A percentile compares a stretch with the other conserved stretches of the same genome.
Conservation (phyloP, 2,113 vertebrate species). For the Morphnarchus princeps region DNA sequence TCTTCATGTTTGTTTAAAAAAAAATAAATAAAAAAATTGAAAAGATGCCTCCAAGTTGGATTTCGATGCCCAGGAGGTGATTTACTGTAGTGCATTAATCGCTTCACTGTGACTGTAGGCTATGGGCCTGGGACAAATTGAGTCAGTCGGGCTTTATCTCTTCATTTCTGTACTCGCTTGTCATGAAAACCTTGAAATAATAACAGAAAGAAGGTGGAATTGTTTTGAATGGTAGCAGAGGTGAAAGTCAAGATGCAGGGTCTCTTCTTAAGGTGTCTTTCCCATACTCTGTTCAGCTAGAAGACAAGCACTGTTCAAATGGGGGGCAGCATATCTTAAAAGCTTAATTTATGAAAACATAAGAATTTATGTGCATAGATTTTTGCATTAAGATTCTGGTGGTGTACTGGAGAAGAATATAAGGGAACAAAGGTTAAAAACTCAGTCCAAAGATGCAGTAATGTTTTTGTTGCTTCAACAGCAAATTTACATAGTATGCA, state of each 20-base stretch:
- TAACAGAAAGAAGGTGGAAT: not conserved
- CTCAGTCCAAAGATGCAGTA: not conserved
- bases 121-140: slow-evolving; percentile 26
- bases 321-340: not conserved
- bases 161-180: slow-evolving; percentile 11
- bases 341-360: not conserved
- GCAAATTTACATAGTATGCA: not conserved
- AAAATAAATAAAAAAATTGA: not conserved
- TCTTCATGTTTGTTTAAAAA: not conserved
- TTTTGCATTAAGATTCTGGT: not conserved
- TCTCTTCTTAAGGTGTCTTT: not conserved
- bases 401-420: not conserved
- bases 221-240: not conserved
- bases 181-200: slow-evolving; percentile 13
- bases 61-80: not conserved
- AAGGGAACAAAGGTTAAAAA: not conserved
- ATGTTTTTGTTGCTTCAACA: not conserved
- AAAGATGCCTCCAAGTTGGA: not conserved
- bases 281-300: not conserved
- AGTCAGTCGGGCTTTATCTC: slow-evolving; percentile 10
- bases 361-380: not conserved
- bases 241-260: not conserved
- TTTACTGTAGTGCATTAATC: slow-evolving; percentile 27
- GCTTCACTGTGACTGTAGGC: not conserved
- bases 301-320: not conserved